phyloP scores from a whole-genome alignment of 2,888 invertebrate species.

The Aleiodes testaceus region DNA sequence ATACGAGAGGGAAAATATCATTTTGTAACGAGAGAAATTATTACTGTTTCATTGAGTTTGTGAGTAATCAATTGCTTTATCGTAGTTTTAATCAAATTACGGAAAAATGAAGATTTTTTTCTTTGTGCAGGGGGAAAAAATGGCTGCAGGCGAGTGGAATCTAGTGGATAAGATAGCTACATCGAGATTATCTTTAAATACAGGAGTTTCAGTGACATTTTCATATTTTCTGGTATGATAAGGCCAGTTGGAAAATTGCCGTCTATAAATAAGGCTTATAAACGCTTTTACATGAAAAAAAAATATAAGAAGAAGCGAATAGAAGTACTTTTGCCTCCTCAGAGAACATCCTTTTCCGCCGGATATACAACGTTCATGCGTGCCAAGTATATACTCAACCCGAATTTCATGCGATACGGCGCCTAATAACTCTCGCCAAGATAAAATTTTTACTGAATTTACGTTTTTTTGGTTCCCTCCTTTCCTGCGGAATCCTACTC shows the following conservation, averaged over 20 bases:
- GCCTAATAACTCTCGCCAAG: constrained; percentile 26
- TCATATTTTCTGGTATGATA: constrained; percentile 13
- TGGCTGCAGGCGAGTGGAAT: not conserved
- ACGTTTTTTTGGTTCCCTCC: constrained; percentile 8
- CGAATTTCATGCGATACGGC: constrained; percentile 29
- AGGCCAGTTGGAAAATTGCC: constrained; percentile 31
- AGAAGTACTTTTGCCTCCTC: constrained; percentile 18
- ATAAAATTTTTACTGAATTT: constrained; percentile 23
- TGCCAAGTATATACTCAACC: constrained; percentile 31
- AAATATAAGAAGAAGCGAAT: constrained; percentile 19
- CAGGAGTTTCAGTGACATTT: constrained; percentile 24
- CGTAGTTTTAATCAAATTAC: too few species aligned
- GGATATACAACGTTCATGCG: constrained; percentile 24
- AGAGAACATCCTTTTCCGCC: constrained; percentile 25
- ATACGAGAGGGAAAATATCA: not conserved
- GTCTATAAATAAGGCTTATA: constrained; percentile 29
- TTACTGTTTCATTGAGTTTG: not conserved
- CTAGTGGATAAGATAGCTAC: not conserved
- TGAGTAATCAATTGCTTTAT: too few species aligned
- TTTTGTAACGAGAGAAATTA: not conserved
- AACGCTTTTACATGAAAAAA: not conserved
- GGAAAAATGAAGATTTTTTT: not conserved
- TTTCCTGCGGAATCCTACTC: not conserved
- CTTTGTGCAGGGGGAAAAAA: not conserved
- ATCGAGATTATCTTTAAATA: constrained; percentile 23